phyloP scores from a whole-genome alignment of 2,888 invertebrate genomes.

The Caenorhabditis auriculariae region DNA sequence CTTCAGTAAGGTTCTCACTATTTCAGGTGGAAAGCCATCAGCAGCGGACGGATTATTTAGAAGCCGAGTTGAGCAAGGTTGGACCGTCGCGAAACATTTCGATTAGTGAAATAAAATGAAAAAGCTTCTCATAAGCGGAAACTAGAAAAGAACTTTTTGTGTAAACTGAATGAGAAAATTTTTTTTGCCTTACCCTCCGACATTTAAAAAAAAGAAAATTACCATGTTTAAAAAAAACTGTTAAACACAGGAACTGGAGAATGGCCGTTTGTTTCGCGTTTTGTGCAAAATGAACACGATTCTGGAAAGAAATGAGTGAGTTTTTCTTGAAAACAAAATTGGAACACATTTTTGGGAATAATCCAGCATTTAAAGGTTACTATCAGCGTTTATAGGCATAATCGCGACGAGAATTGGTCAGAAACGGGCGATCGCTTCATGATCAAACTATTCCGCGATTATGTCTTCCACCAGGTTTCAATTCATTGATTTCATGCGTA shows the following conservation, averaged over 20 bases:
- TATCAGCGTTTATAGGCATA: constrained; percentile 72
- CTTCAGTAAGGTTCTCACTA: background rate
- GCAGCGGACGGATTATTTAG: constrained; percentile 82
- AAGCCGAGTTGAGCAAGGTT: constrained; percentile 82
- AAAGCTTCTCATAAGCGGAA: no score
- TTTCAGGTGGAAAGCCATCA: constrained; percentile 26
- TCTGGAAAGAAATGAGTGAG: constrained; percentile 91
- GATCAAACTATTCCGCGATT: constrained; percentile 95
- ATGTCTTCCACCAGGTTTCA: constrained; percentile 82
- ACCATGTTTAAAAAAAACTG: no score
- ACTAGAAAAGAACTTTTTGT: no score
- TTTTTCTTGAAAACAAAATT: background rate
- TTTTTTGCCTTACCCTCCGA: no score
- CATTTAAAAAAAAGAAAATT: no score
- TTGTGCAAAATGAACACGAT: constrained; percentile 88
- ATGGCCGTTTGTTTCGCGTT: constrained; percentile 86
- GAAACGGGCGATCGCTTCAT: constrained; percentile 98
- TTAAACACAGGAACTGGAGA: constrained; percentile 89
- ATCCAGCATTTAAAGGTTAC: background rate
- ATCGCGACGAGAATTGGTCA: constrained; percentile 90
- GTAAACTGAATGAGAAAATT: no score
- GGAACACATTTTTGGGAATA: background rate
- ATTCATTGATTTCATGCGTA: background rate
- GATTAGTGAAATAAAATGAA: no score
- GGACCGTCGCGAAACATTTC: no score